Evolutionary conservation across 2,888 invertebrate genomes (phyloP).

Genomic region (Drosophila lutescens): DNA sequence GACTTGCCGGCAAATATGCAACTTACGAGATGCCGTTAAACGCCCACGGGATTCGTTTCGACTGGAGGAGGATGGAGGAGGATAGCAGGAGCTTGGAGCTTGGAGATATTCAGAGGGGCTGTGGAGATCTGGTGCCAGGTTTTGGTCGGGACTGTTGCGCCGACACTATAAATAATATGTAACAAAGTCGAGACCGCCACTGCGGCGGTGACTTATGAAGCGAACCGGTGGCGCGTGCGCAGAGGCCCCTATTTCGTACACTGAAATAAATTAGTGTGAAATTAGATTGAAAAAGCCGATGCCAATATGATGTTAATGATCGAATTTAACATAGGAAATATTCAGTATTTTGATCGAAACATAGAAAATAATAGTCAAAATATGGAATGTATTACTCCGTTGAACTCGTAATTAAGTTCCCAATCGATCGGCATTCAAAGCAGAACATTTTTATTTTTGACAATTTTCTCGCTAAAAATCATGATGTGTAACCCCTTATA

Average conservation of each 20-base stretch:
- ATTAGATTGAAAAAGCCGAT: no score
- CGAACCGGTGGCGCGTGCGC: conserved; percentile 64
- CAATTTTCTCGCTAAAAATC: no score
- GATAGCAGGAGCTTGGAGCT: not conserved
- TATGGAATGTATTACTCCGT: no score
- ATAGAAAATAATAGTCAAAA: no score
- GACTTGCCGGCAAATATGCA: conserved; percentile 65
- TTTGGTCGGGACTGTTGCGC: conserved; percentile 38
- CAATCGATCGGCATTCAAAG: no score
- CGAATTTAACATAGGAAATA: no score
- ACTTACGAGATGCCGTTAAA: conserved; percentile 67
- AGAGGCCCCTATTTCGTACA: conserved; percentile 36
- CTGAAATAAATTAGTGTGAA: not conserved
- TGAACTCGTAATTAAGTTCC: no score
- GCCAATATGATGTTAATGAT: no score
- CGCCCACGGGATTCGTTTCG: conserved; percentile 58
- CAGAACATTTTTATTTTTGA: no score
- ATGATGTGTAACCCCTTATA: no score
- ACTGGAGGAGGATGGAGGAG: conserved; percentile 18
- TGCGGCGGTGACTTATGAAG: conserved; percentile 63
- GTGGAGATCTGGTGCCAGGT: not conserved
- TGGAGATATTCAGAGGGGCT: not conserved
- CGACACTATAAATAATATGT: conserved; percentile 73
- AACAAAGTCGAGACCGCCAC: conserved; percentile 69
- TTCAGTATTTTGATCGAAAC: no score